Percentiles rank a stretch among this genome's conserved stretches.
These are phyloP conservation scores for Phymanthus crucifer DNA, from an alignment of 92 coral and sea anemone species.

Conservation along the genomic window DNA sequence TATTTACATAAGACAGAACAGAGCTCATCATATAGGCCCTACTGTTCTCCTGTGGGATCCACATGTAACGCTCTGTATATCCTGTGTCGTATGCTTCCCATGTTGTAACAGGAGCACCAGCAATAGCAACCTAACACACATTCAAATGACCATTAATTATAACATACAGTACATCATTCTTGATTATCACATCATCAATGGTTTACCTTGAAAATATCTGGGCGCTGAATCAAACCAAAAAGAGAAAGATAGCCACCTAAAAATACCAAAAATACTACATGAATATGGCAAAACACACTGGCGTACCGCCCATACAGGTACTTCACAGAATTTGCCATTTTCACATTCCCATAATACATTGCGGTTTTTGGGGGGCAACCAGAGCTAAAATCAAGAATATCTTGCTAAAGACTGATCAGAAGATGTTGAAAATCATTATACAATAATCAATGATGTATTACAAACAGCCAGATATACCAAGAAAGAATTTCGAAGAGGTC, in stretches of 20 bases:
- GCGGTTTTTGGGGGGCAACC: too few relatives aligned
- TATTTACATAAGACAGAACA: slow-evolving; percentile 70
- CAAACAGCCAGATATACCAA: too few relatives aligned
- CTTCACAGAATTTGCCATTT: neutral
- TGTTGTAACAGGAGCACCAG: slow-evolving; percentile 97
- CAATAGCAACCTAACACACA: slow-evolving; percentile 78
- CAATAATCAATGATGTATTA: too few relatives aligned
- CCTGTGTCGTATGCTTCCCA: slow-evolving; percentile 99
- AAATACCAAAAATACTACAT: neutral
- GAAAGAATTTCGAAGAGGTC: too few relatives aligned
- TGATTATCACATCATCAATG: too few relatives aligned
- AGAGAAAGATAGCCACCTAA: slow-evolving; percentile 88
- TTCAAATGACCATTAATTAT: neutral
- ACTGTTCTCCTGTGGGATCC: slow-evolving; percentile 87
- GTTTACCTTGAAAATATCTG: slow-evolving; percentile 85
- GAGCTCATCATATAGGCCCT: slow-evolving; percentile 86
- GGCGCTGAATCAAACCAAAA: slow-evolving; percentile 84
- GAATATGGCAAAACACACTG: neutral
- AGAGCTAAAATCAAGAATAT: too few relatives aligned
- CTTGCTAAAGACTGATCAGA: too few relatives aligned
- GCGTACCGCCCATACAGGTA: neutral
- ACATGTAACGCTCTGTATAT: slow-evolving; percentile 96
- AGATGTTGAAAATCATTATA: too few relatives aligned
- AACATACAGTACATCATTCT: too few relatives aligned
- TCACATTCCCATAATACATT: too few relatives aligned